Percentiles rank a stretch among this genome's conserved stretches.
Conservation (phyloP, 2,888 invertebrate species). For the Lissonota sp. region DNA sequence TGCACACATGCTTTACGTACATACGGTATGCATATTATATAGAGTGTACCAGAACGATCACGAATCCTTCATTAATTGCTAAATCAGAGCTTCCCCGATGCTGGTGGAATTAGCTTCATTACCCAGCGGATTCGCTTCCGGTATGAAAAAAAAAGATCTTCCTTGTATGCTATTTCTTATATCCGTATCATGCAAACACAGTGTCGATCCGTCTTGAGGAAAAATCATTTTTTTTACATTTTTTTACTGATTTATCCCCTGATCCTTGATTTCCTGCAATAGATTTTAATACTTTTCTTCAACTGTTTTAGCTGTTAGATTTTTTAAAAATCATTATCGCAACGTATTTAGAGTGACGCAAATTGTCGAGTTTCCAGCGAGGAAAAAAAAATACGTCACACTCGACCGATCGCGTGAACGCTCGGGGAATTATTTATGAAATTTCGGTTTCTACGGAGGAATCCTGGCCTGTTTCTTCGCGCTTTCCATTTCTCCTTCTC, state of each 20-base stretch:
- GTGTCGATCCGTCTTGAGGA: not conserved
- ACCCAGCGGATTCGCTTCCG: constrained; percentile 24
- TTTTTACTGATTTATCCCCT: not conserved
- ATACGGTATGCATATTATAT: too few species aligned
- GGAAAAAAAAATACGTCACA: constrained; percentile 61
- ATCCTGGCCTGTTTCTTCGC: constrained; percentile 64
- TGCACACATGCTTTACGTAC: constrained; percentile 27
- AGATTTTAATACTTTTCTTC: not conserved
- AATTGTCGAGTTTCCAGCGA: constrained; percentile 37
- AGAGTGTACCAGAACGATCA: not conserved
- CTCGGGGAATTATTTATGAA: constrained; percentile 73
- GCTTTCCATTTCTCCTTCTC: constrained; percentile 68
- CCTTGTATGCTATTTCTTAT: not conserved
- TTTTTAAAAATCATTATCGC: constrained; percentile 12
- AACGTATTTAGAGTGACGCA: constrained; percentile 18
- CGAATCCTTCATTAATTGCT: constrained; percentile 43
- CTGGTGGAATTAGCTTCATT: constrained; percentile 10
- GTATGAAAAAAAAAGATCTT: not conserved
- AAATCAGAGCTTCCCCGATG: constrained; percentile 39
- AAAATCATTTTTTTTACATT: not conserved
- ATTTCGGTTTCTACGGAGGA: constrained; percentile 76
- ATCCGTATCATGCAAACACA: not conserved
- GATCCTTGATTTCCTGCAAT: too few species aligned
- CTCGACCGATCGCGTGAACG: constrained; percentile 63
- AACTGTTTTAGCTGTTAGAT: not conserved